These are phyloP conservation scores for Chalcosyrphus nemorum DNA, from an alignment of 2,888 invertebrate species.

Conservation along the genomic window DNA sequence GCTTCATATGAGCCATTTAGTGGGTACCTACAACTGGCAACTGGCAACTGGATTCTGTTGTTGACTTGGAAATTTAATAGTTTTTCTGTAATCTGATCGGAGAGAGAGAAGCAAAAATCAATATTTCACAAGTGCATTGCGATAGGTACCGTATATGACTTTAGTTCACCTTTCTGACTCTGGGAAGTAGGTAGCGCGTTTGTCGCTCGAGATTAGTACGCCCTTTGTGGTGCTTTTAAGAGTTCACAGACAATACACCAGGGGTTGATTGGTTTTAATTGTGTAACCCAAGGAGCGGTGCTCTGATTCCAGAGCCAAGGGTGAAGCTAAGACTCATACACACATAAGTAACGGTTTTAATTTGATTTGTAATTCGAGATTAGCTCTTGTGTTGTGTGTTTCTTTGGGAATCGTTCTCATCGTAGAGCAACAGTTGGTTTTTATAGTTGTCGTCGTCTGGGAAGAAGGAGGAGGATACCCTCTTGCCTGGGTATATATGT, in stretches of 20 bases:
- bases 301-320: slow-evolving; percentile 38
- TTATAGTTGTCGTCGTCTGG: too few relatives aligned
- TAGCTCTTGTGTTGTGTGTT: background rate
- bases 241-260: slow-evolving; percentile 56
- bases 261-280: slow-evolving; percentile 59
- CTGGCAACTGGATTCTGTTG: slow-evolving; percentile 68
- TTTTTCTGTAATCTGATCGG: slow-evolving; percentile 67
- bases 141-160: slow-evolving; percentile 21
- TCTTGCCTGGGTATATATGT: too few relatives aligned
- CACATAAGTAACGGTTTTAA: slow-evolving; percentile 40
- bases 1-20: background rate
- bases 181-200: slow-evolving; percentile 31
- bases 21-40: background rate
- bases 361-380: slow-evolving; percentile 62
- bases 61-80: slow-evolving; percentile 72
- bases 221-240: slow-evolving; percentile 65
- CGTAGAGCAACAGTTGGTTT: background rate
- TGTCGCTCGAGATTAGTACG: slow-evolving; percentile 61
- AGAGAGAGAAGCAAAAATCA: slow-evolving; percentile 56
- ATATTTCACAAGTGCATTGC: slow-evolving; percentile 63
- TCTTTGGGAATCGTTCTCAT: too few relatives aligned
- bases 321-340: too few relatives aligned
- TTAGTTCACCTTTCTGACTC: background rate
- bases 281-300: slow-evolving; percentile 59
- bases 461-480: too few relatives aligned